phyloP scores from a whole-genome alignment of 1,140 invertebrate genomes.

The Aphelenchoides fujianensis region DNA sequence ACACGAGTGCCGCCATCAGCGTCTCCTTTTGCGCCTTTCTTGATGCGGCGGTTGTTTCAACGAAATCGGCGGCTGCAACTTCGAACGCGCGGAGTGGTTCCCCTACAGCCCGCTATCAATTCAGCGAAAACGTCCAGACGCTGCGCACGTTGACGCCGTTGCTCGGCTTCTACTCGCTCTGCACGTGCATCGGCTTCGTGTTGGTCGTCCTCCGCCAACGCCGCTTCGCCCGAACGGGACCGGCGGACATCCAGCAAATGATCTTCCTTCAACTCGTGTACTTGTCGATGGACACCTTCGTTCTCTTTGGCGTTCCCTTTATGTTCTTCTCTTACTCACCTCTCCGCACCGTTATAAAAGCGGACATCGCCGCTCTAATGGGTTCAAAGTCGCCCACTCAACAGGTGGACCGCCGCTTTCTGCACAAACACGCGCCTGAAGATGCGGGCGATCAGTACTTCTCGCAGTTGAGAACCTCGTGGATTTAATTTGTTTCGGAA shows the following conservation, averaged over 20 bases:
- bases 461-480: neutral
- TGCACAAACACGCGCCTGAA: neutral
- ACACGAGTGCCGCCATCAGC: neutral
- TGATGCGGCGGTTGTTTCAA: neutral
- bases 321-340: neutral
- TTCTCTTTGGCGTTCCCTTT: neutral
- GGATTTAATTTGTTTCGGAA: neutral
- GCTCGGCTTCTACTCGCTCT: neutral
- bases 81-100: neutral
- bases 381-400: neutral
- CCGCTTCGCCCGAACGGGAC: neutral
- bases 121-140: neutral
- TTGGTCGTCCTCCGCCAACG: neutral
- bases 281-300: neutral
- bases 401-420: neutral
- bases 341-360: neutral
- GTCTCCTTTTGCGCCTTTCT: neutral
- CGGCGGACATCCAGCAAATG: neutral
- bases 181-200: neutral
- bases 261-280: neutral
- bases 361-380: neutral
- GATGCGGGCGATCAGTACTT: neutral
- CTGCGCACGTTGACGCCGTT: neutral
- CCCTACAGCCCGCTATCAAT: neutral
- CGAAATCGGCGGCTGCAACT: neutral